phyloP scores from a whole-genome alignment of 2,113 vertebrate genomes.

The Percina caprodes region DNA sequence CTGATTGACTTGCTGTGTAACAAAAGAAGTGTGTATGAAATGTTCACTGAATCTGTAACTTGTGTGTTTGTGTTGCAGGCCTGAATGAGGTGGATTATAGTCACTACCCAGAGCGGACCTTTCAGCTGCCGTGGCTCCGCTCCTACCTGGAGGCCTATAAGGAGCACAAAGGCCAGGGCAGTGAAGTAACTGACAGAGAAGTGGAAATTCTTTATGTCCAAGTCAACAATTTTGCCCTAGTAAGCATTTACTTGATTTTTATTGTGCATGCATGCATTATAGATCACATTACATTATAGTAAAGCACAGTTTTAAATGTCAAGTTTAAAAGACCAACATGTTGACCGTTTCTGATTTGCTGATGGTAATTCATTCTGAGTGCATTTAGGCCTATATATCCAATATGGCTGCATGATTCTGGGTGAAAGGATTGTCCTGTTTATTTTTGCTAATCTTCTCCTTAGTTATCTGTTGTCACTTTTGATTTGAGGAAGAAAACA shows the following conservation, averaged over 20 bases:
- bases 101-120: slow-evolving; percentile 88
- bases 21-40: neutral
- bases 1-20: neutral
- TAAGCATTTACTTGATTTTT: slow-evolving; percentile 74
- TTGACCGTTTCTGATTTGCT: neutral
- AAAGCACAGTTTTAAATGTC: neutral
- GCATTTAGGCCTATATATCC: neutral
- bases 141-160: slow-evolving; percentile 96
- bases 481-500: neutral
- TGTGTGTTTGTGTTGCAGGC: slow-evolving; percentile 80
- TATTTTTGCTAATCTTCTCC: neutral
- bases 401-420: neutral
- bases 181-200: slow-evolving; percentile 88
- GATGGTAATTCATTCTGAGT: neutral
- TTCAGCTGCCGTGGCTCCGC: slow-evolving; percentile 94
- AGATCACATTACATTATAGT: neutral
- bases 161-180: slow-evolving; percentile 89
- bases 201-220: slow-evolving; percentile 96
- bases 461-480: neutral
- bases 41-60: neutral
- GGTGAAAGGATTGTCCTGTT: neutral
- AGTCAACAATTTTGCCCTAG: slow-evolving; percentile 96
- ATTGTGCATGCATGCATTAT: neutral
- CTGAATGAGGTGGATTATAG: slow-evolving; percentile 97
- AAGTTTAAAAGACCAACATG: neutral